Base-by-base conservation (phyloP, 2,113 vertebrate genomes). In the Cichladusa arquata region DNA sequence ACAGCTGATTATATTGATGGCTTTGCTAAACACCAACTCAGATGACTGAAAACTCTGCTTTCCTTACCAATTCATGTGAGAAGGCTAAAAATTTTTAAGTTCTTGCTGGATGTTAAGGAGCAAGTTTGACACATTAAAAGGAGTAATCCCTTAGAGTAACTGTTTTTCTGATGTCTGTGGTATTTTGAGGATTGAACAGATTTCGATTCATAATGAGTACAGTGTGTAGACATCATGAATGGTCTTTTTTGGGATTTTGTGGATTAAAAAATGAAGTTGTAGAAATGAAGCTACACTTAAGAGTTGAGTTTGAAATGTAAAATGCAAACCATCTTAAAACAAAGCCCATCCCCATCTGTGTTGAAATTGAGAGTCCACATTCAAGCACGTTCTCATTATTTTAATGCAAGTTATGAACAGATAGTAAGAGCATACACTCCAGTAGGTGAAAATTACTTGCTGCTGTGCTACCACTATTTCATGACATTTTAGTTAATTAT, bases 401-500 rank as follows among this genome's bases (percentile, higher is more conserved):
- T 72, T 70, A 94, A 78, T 78, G 20, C 20, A 92, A n/a, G 15
- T 73, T 93, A n/a, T 56, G 81, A 90, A 56, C 62, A 58, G 66
- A 36, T 58, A 93, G 53, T 77, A 80, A 73, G 11, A 83, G 74
- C 51, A 77, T 72, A 36, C 38, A 48, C 51, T 83, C 22, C 26
- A 56, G 51, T 25, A 83, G 90, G 69, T 95, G 82, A 77, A 92
- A 92, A 96, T 96, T 82, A 77, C 88, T 92, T 94, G 62, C 62
- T 86, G 36, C 81, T 64, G 34, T 94, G 38, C 65, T 74, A 71
- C 87, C 0, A 0, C 38, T 77, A 20, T 77, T 95, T 90, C 34
- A 14, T 94, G 92, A 83, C 29, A 64, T 86, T 96, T 95, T 86
- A 50, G 73, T 95, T 97, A 95, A 94, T 94, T 93, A 71, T 73